Evolutionary conservation across 2,888 invertebrate genomes (phyloP).

Genomic region (Microctonus aethiopoides): DNA sequence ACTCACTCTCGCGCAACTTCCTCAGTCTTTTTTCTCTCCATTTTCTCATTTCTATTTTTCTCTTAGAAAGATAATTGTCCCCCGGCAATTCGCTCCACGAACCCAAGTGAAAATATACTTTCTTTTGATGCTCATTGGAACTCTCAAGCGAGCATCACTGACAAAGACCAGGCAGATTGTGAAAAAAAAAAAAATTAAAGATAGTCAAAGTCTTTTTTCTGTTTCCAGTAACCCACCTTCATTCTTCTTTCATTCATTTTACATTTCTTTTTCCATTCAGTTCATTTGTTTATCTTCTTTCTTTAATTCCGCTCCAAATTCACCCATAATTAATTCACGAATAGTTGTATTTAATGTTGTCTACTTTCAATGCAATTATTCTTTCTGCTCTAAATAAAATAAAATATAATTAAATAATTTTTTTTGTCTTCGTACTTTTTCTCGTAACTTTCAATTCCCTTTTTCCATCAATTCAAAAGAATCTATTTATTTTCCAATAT

Average conservation of each 20-base stretch:
- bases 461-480: too few relatives aligned
- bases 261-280: not conserved
- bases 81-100: not conserved
- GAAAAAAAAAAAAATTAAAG: not conserved
- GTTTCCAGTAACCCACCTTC: not conserved
- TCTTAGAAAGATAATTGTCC: constrained; percentile 3
- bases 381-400: not conserved
- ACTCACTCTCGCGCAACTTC: too few relatives aligned
- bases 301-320: not conserved
- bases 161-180: constrained; percentile 12
- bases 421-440: not conserved
- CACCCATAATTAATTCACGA: constrained; percentile 1
- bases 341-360: not conserved
- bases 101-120: not conserved
- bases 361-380: not conserved
- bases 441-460: not conserved
- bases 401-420: constrained; percentile 3
- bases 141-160: not conserved
- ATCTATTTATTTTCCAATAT: too few relatives aligned
- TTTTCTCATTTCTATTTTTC: not conserved
- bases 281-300: not conserved
- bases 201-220: not conserved
- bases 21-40: too few relatives aligned
- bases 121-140: not conserved
- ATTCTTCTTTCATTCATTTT: not conserved